Conservation (phyloP, 1,140 invertebrate genomes). For the Rhizoglyphus robini region DNA sequence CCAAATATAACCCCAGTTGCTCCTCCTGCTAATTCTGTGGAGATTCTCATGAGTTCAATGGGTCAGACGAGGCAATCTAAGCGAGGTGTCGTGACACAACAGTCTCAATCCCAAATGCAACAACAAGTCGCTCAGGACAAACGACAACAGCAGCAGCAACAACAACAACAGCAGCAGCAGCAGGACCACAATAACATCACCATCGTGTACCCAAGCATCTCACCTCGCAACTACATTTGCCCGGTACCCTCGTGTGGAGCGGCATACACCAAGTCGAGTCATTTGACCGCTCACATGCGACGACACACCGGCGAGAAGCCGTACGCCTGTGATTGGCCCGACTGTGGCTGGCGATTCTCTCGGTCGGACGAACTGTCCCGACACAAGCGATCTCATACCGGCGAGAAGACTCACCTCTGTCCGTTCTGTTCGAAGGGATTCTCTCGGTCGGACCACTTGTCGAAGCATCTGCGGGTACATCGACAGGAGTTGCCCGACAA, state of each 20-base stretch:
- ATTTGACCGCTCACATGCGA: constrained; percentile 80
- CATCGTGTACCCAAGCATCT: constrained; percentile 6
- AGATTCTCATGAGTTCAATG: neutral
- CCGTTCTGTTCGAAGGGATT: constrained; percentile 68
- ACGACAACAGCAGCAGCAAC: no score
- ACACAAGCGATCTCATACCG: constrained; percentile 63
- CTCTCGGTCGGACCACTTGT: constrained; percentile 72
- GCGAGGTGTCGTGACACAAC: neutral
- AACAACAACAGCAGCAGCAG: neutral
- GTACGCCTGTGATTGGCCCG: constrained; percentile 73
- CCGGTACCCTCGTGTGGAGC: constrained; percentile 46
- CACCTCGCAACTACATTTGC: constrained; percentile 42
- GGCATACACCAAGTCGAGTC: constrained; percentile 79
- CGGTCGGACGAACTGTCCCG: constrained; percentile 79
- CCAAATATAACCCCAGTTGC: no score
- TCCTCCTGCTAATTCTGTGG: no score
- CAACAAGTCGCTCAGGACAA: no score
- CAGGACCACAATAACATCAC: constrained; percentile 3
- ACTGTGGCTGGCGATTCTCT: constrained; percentile 76
- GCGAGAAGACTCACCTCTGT: constrained; percentile 72
- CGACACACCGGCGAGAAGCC: constrained; percentile 59
- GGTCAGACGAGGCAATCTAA: neutral
- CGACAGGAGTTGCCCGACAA: constrained; percentile 26
- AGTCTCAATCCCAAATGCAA: neutral
- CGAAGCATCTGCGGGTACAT: constrained; percentile 77